A percentile compares a stretch with the other conserved stretches of the same genome.
These are phyloP conservation scores for Drosophila funebris DNA, from an alignment of 1,140 invertebrate genomes.

Conservation along the genomic window DNA sequence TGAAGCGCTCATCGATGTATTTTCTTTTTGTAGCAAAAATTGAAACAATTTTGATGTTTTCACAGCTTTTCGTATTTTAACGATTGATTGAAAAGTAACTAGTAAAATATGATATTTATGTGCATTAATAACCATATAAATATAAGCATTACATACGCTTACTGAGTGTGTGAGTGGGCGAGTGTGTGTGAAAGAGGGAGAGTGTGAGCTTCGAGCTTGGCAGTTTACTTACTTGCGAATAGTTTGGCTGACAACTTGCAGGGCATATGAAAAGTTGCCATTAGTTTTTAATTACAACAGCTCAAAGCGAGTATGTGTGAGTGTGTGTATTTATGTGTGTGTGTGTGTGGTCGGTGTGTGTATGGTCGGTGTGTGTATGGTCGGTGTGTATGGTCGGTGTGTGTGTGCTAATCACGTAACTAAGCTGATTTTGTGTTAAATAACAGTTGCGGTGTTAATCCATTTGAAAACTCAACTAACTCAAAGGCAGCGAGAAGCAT, in stretches of 20 bases:
- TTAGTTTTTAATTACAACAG: slow-evolving; percentile 37
- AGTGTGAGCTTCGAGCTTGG: not conserved
- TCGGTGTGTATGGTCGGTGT: too few relatives aligned
- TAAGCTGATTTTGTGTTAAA: slow-evolving; percentile 49
- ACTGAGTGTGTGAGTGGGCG: slow-evolving; percentile 11
- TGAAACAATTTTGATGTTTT: slow-evolving; percentile 75
- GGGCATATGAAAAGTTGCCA: slow-evolving; percentile 42
- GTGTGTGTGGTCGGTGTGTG: slow-evolving; percentile 2
- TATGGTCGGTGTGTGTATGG: slow-evolving; percentile 9
- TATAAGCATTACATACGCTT: slow-evolving; percentile 40
- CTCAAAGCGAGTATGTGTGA: slow-evolving; percentile 6
- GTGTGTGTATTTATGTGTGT: slow-evolving; percentile 2
- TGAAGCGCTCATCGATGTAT: slow-evolving; percentile 39
- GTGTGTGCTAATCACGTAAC: slow-evolving; percentile 36
- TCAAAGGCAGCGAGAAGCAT: not conserved
- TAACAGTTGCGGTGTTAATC: slow-evolving; percentile 34
- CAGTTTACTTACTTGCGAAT: slow-evolving; percentile 29
- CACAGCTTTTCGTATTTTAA: slow-evolving; percentile 62
- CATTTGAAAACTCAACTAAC: slow-evolving; percentile 33
- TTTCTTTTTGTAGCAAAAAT: slow-evolving; percentile 25
- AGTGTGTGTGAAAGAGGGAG: not conserved
- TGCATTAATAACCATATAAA: not conserved
- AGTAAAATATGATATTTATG: slow-evolving; percentile 50
- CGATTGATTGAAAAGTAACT: slow-evolving; percentile 64
- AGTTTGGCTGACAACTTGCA: slow-evolving; percentile 23